phyloP scores from a whole-genome alignment of 1,140 invertebrate species.

The Zaprionus inermis region DNA sequence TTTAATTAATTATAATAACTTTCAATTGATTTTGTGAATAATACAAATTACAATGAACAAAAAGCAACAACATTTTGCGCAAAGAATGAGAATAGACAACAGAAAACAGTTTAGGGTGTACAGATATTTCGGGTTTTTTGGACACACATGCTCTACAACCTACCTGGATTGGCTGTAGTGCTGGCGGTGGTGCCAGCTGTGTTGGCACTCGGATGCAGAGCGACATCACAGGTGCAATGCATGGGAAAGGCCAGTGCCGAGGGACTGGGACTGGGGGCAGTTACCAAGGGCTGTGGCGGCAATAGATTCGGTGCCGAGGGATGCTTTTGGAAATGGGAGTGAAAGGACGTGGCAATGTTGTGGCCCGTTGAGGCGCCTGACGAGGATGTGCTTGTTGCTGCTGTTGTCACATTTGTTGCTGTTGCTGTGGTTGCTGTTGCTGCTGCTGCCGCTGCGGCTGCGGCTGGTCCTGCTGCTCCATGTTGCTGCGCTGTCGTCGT shows the following conservation, averaged over 20 bases:
- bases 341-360: constrained; percentile 59
- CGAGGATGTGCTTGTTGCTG: constrained; percentile 7
- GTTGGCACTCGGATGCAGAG: constrained; percentile 53
- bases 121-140: neutral
- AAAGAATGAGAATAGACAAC: constrained; percentile 35
- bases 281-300: constrained; percentile 66
- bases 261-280: constrained; percentile 80
- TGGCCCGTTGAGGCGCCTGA: constrained; percentile 25
- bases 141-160: constrained; percentile 84
- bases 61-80: constrained; percentile 39
- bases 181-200: constrained; percentile 54
- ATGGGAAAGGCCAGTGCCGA: constrained; percentile 81
- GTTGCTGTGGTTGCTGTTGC: constrained; percentile 10
- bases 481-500: constrained; percentile 10
- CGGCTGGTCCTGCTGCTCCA: constrained; percentile 27
- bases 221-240: constrained; percentile 81
- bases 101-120: constrained; percentile 21
- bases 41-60: constrained; percentile 39
- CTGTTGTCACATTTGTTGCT: constrained; percentile 13
- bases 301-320: constrained; percentile 78
- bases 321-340: constrained; percentile 83
- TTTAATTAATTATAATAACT: too few relatives aligned
- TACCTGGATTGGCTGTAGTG: constrained; percentile 83
- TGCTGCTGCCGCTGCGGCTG: constrained; percentile 27
- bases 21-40: constrained; percentile 28